phyloP scores from a whole-genome alignment of 2,113 vertebrate species.

The Physeter macrocephalus region DNA sequence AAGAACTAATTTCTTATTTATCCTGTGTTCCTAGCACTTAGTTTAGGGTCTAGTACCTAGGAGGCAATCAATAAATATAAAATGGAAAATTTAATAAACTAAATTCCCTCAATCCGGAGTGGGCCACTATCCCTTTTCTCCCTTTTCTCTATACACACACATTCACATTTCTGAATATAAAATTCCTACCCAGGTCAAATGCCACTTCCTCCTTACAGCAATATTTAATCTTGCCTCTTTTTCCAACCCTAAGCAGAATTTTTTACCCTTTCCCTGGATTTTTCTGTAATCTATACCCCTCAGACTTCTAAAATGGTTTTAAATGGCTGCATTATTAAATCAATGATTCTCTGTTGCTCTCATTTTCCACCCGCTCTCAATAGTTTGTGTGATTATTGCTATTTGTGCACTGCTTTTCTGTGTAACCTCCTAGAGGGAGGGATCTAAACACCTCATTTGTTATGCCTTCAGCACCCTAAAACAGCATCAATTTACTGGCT shows the following conservation, averaged over 20 bases:
- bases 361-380: neutral
- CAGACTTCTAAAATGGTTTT: neutral
- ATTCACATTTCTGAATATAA: slow-evolving; percentile 10
- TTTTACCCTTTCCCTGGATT: neutral
- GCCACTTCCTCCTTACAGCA: neutral
- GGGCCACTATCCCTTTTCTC: neutral
- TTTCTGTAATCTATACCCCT: neutral
- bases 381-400: neutral
- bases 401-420: neutral
- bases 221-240: neutral
- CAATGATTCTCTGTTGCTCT: neutral
- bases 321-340: neutral
- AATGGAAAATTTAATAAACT: neutral
- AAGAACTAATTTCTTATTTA: neutral
- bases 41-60: neutral
- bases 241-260: neutral
- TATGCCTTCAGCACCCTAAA: neutral
- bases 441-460: neutral
- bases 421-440: neutral
- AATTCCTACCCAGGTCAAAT: neutral
- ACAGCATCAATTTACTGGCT: neutral
- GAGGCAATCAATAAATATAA: neutral
- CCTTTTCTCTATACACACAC: neutral
- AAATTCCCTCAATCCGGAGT: neutral
- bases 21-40: neutral